phyloP scores from a whole-genome alignment of 2,113 vertebrate species.

The Anthoscopus minutus region DNA sequence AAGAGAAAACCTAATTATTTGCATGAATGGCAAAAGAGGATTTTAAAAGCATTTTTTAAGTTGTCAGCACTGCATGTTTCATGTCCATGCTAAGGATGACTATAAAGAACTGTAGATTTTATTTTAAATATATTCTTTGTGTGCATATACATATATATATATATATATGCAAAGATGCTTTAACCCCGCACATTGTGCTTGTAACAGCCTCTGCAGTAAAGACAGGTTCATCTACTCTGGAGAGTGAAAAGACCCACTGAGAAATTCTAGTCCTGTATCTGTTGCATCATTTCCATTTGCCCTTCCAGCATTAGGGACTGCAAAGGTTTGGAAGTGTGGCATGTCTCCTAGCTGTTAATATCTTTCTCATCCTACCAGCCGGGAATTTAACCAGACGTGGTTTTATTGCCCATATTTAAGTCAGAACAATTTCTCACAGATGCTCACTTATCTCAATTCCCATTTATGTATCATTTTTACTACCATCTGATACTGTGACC shows the following conservation, averaged over 20 bases:
- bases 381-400: neutral
- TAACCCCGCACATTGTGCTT: neutral
- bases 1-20: neutral
- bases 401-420: neutral
- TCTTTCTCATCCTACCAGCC: neutral
- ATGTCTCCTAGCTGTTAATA: neutral
- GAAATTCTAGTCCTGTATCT: neutral
- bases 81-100: fast-evolving
- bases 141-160: neutral
- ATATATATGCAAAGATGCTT: neutral
- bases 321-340: neutral
- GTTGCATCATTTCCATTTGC: neutral
- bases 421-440: neutral
- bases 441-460: neutral
- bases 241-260: neutral
- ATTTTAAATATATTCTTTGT: neutral
- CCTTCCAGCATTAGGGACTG: neutral
- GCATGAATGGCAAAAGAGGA: neutral
- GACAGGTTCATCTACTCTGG: neutral
- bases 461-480: neutral
- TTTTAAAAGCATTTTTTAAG: neutral
- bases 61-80: neutral
- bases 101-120: neutral
- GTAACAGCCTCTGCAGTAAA: neutral
- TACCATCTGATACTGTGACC: neutral